Percentiles rank a stretch among this genome's conserved stretches.
phyloP scores from a whole-genome alignment of 2,113 vertebrate genomes.

The Archilochus colubris region DNA sequence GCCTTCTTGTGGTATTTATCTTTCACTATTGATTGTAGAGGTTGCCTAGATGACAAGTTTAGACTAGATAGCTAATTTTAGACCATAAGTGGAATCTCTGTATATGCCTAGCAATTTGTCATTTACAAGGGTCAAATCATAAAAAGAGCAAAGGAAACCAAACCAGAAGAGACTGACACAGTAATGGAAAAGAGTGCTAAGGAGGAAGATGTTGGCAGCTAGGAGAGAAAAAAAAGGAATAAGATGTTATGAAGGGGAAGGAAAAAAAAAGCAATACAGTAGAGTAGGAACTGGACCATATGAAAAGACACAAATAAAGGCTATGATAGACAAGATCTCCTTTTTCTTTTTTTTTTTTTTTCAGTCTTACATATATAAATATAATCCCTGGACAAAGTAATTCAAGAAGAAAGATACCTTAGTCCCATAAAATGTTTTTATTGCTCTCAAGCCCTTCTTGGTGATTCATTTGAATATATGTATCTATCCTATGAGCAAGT shows the following conservation, averaged over 20 bases:
- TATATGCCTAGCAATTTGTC: not conserved
- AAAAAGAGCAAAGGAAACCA: not conserved
- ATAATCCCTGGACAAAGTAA: not conserved
- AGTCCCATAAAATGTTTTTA: not conserved
- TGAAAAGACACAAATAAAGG: not conserved
- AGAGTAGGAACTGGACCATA: not conserved
- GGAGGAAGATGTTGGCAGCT: not conserved
- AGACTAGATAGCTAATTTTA: slow-evolving; percentile 43
- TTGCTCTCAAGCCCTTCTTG: not conserved
- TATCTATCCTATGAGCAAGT: not conserved
- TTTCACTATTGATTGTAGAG: not conserved
- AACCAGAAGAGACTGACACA: not conserved
- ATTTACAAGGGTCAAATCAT: not conserved
- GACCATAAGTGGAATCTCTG: not conserved
- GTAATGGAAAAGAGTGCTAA: not conserved
- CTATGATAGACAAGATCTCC: not conserved
- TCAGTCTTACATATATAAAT: accelerated
- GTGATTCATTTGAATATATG: not conserved
- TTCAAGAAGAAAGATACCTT: not conserved
- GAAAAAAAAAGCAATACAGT: not conserved
- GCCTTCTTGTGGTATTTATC: slow-evolving; percentile 7
- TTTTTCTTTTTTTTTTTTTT: too few relatives aligned
- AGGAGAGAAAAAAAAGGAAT: not conserved
- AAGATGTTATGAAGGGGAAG: accelerated
- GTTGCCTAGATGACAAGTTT: slow-evolving; percentile 26